Conservation (phyloP, 2,797 vertebrate genomes). For the Sebastes ruberrimus region DNA sequence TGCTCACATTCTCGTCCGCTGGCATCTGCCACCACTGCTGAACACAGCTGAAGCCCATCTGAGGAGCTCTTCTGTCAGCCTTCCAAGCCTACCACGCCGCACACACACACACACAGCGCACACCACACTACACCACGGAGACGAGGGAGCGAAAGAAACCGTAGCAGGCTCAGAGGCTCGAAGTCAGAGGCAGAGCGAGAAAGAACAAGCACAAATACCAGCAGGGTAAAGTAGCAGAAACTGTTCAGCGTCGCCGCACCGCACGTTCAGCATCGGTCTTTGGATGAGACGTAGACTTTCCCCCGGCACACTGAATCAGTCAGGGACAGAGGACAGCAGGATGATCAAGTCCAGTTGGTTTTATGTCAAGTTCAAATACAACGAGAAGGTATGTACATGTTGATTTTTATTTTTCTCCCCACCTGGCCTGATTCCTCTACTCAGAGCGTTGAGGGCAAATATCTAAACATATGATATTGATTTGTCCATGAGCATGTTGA, state of each 20-base stretch:
- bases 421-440: not conserved
- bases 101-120: slow-evolving; percentile 21
- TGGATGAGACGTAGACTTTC: slow-evolving; percentile 19
- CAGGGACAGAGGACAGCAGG: slow-evolving; percentile 41
- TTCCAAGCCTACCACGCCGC: slow-evolving; percentile 80
- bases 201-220: slow-evolving; percentile 35
- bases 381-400: slow-evolving; percentile 90
- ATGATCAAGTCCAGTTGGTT: slow-evolving; percentile 99
- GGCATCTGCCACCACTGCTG: slow-evolving; percentile 87
- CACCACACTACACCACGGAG: slow-evolving; percentile 28
- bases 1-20: slow-evolving; percentile 82
- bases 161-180: slow-evolving; percentile 52
- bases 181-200: slow-evolving; percentile 50
- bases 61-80: slow-evolving; percentile 87
- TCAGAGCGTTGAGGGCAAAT: not conserved
- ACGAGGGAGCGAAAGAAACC: slow-evolving; percentile 58
- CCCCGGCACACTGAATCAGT: slow-evolving; percentile 36
- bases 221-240: slow-evolving; percentile 55
- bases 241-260: not conserved
- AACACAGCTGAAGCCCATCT: slow-evolving; percentile 85
- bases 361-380: slow-evolving; percentile 98
- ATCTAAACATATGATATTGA: not conserved
- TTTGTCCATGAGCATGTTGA: not conserved
- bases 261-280: slow-evolving; percentile 18
- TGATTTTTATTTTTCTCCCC: not conserved